Evolutionary conservation across 2,113 vertebrate species (phyloP), one percentile per base, ranked within the genome.

Genomic region (Cebus imitator): DNA sequence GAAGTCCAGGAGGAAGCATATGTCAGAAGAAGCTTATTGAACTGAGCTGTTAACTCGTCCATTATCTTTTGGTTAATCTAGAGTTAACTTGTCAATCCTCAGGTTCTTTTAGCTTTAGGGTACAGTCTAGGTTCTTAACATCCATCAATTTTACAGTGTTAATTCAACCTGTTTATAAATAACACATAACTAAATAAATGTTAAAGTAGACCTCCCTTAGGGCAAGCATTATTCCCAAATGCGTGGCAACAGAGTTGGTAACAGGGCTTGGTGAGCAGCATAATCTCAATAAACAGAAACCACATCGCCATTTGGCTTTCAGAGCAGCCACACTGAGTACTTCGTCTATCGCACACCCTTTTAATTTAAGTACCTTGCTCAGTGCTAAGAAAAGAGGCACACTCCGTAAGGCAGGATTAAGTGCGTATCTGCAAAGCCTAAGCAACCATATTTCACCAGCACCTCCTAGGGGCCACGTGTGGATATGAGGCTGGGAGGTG

Each of bases 401-500:
- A 3, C 52, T 48, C 9, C 50, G 35, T 1, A 45, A 64, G 6
- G 32, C 61, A 12, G 82, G 66, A 25, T 40, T 16, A 23, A 86
- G 35, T 2, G 6, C 8, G 2, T 0, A 4, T 58, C 70, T 83
- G 80, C 32, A 92, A 43, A 88, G 48, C 45, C 52, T 12, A 80
- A 96, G 72, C 81, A 80, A 95, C 52, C 76, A 11, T 6, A 97
- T 87, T 80, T 96, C 97, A 98, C 95, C 72, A 98, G 97, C 97
- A 97, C 96, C 98, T 98, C 97, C 97, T 97, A 98, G 96, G 91
- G 98, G 98, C 97, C 72, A 27, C 14, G 32, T 9, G 81, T 50
- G 92, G 96, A 4, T 57, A 68, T 61, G 96, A 45, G 21, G n/a
- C 75, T 5, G 32, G 68, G 75, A n/a, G 57, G 83, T 30, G 82